Evolutionary conservation across 2,888 invertebrate genomes (phyloP).

Genomic region (Aphodius granarius): DNA sequence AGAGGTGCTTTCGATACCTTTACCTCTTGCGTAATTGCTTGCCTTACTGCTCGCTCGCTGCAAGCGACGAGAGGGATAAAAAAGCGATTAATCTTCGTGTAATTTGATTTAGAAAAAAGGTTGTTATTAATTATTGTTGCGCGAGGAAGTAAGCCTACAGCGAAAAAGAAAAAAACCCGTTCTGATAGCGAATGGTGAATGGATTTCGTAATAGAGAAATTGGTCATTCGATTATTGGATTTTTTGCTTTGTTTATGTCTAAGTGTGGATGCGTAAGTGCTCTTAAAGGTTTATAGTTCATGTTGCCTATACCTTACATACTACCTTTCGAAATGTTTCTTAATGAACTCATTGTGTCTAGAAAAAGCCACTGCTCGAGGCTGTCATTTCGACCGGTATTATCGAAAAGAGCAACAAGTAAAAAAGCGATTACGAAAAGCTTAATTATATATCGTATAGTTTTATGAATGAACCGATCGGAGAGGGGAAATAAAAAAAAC

Average conservation of each 20-base stretch:
- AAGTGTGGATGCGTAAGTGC: too few relatives aligned
- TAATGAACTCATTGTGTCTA: not conserved
- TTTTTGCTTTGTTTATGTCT: too few relatives aligned
- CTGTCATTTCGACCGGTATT: not conserved
- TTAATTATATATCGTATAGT: not conserved
- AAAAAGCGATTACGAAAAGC: not conserved
- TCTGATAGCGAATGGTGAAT: not conserved
- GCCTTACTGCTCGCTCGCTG: too few relatives aligned
- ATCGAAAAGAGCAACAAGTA: not conserved
- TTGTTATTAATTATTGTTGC: not conserved
- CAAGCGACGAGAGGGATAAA: not conserved
- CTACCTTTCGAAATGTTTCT: not conserved
- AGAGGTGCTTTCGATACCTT: not conserved
- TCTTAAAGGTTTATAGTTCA: not conserved
- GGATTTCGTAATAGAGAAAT: too few relatives aligned
- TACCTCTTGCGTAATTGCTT: not conserved
- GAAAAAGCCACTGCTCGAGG: not conserved
- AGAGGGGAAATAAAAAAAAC: not conserved
- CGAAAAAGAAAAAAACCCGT: not conserved
- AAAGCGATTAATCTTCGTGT: not conserved
- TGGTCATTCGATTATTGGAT: too few relatives aligned
- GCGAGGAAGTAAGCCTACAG: not conserved
- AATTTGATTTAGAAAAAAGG: not conserved
- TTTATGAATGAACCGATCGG: not conserved
- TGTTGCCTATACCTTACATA: not conserved